phyloP scores from a whole-genome alignment of 2,113 vertebrate genomes.

The Tichodroma muraria region DNA sequence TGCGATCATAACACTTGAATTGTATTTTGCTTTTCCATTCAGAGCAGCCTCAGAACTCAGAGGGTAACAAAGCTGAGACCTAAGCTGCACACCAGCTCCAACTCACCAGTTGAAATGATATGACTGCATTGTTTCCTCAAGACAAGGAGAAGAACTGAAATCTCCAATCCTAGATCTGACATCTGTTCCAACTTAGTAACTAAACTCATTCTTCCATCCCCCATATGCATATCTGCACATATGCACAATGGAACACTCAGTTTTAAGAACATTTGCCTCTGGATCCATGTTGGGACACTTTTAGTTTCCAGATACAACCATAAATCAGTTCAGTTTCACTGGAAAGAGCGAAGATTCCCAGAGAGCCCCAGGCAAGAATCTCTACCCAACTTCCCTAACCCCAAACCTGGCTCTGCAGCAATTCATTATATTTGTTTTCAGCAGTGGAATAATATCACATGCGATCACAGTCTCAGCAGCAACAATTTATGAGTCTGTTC shows the following conservation, averaged over 20 bases:
- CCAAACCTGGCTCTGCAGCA: not conserved
- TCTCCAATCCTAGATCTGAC: not conserved
- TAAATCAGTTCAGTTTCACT: constrained; percentile 23
- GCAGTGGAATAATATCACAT: not conserved
- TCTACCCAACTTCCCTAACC: constrained; percentile 19
- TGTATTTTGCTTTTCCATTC: not conserved
- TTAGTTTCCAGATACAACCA: not conserved
- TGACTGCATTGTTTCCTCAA: not conserved
- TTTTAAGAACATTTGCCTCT: constrained; percentile 38
- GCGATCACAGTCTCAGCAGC: not conserved
- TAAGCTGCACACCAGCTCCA: not conserved
- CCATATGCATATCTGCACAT: not conserved
- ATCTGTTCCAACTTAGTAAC: constrained; percentile 49
- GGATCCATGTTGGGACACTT: not conserved
- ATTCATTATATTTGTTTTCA: constrained; percentile 1
- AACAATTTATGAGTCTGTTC: not conserved
- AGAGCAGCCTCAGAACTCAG: not conserved
- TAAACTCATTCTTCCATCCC: not conserved
- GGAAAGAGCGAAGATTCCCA: not conserved
- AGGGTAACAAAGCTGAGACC: not conserved
- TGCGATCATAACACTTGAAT: not conserved
- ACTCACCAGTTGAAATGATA: not conserved
- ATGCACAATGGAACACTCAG: not conserved
- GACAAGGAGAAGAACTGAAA: not conserved
- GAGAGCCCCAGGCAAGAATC: not conserved